Conservation (phyloP, 1,140 invertebrate species). For the Drosophila tristis region DNA sequence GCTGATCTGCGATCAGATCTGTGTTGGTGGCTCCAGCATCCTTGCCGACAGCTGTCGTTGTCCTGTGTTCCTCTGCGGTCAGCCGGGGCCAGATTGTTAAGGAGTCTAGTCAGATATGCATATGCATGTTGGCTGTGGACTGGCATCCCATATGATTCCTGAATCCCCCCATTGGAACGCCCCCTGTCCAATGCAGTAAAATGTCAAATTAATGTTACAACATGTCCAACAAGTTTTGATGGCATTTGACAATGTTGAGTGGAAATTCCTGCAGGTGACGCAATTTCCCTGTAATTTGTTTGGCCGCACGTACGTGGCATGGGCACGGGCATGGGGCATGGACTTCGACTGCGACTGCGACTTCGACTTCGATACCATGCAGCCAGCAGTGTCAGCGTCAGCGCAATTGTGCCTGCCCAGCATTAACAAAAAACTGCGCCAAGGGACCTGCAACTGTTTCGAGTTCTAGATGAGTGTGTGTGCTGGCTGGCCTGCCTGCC, state of each 20-base stretch:
- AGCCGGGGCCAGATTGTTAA: slow-evolving; percentile 66
- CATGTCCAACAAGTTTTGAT: slow-evolving; percentile 79
- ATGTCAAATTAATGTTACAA: slow-evolving; percentile 82
- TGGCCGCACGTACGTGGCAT: slow-evolving; percentile 72
- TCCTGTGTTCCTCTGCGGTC: slow-evolving; percentile 61
- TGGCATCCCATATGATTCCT: background rate
- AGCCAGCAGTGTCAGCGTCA: slow-evolving; percentile 63
- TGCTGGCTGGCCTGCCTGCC: slow-evolving; percentile 9
- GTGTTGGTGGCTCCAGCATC: slow-evolving; percentile 48
- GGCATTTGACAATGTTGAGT: slow-evolving; percentile 76
- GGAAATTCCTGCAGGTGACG: slow-evolving; percentile 82
- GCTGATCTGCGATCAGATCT: background rate
- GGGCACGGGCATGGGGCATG: slow-evolving; percentile 54
- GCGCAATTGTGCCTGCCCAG: slow-evolving; percentile 67
- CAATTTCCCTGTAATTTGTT: slow-evolving; percentile 80
- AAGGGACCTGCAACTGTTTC: slow-evolving; percentile 62
- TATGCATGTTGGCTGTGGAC: slow-evolving; percentile 17
- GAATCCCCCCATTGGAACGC: background rate
- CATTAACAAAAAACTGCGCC: slow-evolving; percentile 74
- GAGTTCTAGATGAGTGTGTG: slow-evolving; percentile 34
- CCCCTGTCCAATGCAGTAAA: slow-evolving; percentile 58
- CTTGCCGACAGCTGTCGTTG: slow-evolving; percentile 60
- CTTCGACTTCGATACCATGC: slow-evolving; percentile 29
- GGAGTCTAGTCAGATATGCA: slow-evolving; percentile 43
- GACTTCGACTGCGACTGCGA: no score